A percentile compares a stretch with the other conserved stretches of the same genome.
Evolutionary conservation across 2,113 vertebrate genomes (phyloP).

Genomic region (Nycticorax nycticorax): DNA sequence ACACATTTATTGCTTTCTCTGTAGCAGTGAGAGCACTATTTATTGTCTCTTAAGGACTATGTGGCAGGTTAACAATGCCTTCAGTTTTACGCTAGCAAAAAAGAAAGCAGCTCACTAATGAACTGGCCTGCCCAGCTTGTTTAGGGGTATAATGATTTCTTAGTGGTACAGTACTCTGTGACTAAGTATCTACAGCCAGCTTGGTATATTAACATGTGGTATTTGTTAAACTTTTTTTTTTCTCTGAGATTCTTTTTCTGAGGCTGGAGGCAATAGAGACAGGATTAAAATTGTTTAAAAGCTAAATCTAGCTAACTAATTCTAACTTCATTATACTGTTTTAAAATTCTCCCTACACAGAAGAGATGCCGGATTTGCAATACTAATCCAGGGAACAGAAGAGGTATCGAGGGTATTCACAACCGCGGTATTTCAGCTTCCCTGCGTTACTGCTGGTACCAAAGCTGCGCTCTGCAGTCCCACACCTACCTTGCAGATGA

Average conservation of each 20-base stretch:
- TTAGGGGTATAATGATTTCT: slow-evolving; percentile 44
- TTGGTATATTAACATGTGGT: background rate
- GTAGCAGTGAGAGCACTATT: slow-evolving; percentile 51
- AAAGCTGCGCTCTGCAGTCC: slow-evolving; percentile 44
- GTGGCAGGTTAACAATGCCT: slow-evolving; percentile 53
- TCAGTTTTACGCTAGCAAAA: slow-evolving; percentile 40
- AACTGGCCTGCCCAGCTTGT: slow-evolving; percentile 21
- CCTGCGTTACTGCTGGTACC: slow-evolving; percentile 59
- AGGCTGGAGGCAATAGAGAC: background rate
- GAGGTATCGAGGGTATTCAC: background rate
- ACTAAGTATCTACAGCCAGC: background rate
- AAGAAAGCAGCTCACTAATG: slow-evolving; percentile 42
- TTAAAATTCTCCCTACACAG: background rate
- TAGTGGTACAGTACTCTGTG: slow-evolving; percentile 2
- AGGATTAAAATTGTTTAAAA: background rate
- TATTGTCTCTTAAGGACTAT: slow-evolving; percentile 58
- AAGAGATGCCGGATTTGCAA: background rate
- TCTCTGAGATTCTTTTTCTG: background rate
- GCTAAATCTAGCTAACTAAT: background rate
- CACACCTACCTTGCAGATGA: slow-evolving; percentile 92
- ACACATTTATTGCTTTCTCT: slow-evolving; percentile 53
- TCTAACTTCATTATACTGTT: background rate
- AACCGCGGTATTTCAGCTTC: slow-evolving; percentile 16
- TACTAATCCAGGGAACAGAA: background rate
- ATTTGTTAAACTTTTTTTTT: background rate